Evolutionary conservation across 37 sponge, comb jelly and placozoan species (phyloP), one percentile per base, ranked within the genome.

Genomic region (Aphrocallistes beatrix): DNA sequence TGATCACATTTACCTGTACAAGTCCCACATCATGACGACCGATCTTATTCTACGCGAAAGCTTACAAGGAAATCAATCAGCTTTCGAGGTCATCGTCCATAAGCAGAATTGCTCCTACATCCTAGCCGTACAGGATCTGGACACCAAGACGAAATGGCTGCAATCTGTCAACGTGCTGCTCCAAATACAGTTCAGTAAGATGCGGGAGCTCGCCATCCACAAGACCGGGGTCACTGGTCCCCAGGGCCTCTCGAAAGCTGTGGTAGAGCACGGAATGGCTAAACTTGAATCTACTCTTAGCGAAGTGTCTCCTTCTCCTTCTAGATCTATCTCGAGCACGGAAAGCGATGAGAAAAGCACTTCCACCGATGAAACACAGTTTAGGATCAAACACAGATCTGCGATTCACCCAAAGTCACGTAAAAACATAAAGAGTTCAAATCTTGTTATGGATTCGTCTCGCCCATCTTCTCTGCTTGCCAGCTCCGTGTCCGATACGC

Each of bases 131-230:
- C 10, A 13, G 10, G 34, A 60, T 13, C 1, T 30, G 10, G 75
- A 60, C 3, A 60, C 75, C 8, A 60, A 60, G n/a, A 60, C 75
- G 75, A 60, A 60, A 60, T 60, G 75, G 75, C 21, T 60, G 32
- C 75, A 60, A 13, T 60, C 75, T 8, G 28, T 60, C 28, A 60
- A 60, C 75, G 75, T 60, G 10, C 75, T 60, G 75, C n/a, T 60
- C 28, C 75, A 60, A 13, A 3, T 60, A 1, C 75, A 60, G 34
- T 60, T 60, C 34, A 60, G 75, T 60, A 60, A 32, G 75, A 21
- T 60, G 75, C 25, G 75, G 34, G 75, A 60, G 34, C 75, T 19
- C 10, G 32, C n/a, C 3, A 60, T 60, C 75, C 75, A 60, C 75
- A 6, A 60, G 34, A 60, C 75, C 34, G 75, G 75, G 3, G 21